phyloP scores from a whole-genome alignment of 1,140 invertebrate species.

The Ceratina australensis region DNA sequence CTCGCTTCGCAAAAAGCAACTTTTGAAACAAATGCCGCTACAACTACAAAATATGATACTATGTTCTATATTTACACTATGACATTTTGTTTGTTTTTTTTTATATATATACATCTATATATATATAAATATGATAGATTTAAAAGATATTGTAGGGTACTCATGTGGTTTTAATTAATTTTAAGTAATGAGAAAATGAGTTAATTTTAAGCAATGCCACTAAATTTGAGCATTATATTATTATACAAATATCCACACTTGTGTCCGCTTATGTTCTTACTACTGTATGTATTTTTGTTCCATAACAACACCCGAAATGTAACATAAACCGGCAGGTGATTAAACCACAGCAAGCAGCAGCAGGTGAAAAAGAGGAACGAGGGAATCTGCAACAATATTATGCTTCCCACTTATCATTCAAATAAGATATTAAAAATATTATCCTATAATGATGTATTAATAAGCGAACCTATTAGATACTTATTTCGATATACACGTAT shows the following conservation, averaged over 20 bases:
- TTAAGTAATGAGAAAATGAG: slow-evolving; percentile 60
- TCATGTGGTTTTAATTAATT: slow-evolving; percentile 68
- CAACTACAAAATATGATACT: too few species aligned
- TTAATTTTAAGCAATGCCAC: too few species aligned
- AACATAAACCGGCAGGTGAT: slow-evolving; percentile 68
- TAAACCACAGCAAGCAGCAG: slow-evolving; percentile 55
- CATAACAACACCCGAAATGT: slow-evolving; percentile 66
- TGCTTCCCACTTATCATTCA: slow-evolving; percentile 58
- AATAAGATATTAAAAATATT: slow-evolving; percentile 57
- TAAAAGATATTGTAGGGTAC: slow-evolving; percentile 69
- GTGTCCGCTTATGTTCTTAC: slow-evolving; percentile 69
- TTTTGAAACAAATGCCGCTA: slow-evolving; percentile 62
- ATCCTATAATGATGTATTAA: slow-evolving; percentile 56
- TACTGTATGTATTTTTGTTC: slow-evolving; percentile 70
- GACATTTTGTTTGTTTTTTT: slow-evolving; percentile 60
- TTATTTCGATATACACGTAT: slow-evolving; percentile 51
- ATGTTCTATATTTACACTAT: slow-evolving; percentile 65
- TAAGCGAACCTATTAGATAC: slow-evolving; percentile 52
- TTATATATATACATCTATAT: slow-evolving; percentile 66
- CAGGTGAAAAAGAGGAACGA: slow-evolving; percentile 65
- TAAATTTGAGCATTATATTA: slow-evolving; percentile 55
- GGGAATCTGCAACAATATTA: slow-evolving; percentile 59
- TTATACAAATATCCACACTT: slow-evolving; percentile 64
- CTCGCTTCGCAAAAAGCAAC: slow-evolving; percentile 66
- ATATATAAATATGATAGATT: slow-evolving; percentile 69